Percentiles rank a stretch among this genome's conserved stretches.
Evolutionary conservation across 2,113 vertebrate species (phyloP).

Genomic region (Phrynocephalus versicolor): DNA sequence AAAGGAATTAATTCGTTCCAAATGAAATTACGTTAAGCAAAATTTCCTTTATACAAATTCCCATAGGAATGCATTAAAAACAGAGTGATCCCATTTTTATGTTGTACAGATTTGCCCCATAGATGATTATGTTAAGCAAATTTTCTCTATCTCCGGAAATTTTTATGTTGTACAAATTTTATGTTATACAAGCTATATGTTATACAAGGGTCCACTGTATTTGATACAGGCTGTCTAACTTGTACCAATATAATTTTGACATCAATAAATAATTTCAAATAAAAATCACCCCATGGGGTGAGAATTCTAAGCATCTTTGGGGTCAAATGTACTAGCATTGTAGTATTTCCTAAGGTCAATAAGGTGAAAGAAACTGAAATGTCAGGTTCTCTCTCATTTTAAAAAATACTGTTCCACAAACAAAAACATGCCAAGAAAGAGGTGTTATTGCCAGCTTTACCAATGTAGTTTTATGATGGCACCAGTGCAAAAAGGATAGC

Average conservation of each 20-base stretch:
- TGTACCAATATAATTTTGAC: neutral
- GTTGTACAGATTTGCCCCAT: too few species aligned
- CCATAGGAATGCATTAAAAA: too few species aligned
- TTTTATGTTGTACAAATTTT: too few species aligned
- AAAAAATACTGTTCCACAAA: neutral
- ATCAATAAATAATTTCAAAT: neutral
- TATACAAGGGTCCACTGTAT: too few species aligned
- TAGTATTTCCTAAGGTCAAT: neutral
- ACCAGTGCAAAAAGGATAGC: too few species aligned
- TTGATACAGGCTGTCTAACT: neutral
- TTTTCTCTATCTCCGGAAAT: too few species aligned
- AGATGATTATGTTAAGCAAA: too few species aligned
- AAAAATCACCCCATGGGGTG: neutral
- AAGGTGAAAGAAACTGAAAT: neutral
- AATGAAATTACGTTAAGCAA: too few species aligned
- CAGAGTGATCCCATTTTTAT: too few species aligned
- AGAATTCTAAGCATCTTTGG: neutral
- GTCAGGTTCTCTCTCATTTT: neutral
- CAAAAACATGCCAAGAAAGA: neutral
- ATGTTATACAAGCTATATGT: too few species aligned
- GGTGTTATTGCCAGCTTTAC: neutral
- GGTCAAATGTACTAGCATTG: neutral
- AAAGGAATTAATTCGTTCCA: too few species aligned
- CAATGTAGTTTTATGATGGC: neutral
- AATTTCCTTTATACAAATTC: too few species aligned